Conservation (phyloP, 2,113 vertebrate species). For the Amazona vittata region DNA sequence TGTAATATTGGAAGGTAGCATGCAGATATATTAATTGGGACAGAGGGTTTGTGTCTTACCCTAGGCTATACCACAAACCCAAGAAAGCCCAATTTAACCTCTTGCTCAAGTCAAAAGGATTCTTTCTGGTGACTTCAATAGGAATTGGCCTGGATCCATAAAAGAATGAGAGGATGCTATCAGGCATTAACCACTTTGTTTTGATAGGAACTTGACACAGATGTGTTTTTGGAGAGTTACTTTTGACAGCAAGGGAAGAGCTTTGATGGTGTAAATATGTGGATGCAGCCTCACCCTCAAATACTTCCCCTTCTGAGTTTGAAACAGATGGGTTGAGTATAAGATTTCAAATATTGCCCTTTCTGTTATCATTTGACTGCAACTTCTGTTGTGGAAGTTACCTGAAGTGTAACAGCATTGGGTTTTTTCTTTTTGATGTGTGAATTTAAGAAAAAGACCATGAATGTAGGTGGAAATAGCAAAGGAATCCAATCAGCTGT, state of each 20-base stretch:
- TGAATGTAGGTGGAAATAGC: neutral
- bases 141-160: neutral
- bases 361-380: neutral
- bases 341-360: neutral
- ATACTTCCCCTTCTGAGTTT: neutral
- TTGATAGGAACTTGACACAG: neutral
- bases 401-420: neutral
- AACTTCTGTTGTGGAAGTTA: neutral
- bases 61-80: neutral
- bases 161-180: neutral
- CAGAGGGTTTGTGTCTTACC: neutral
- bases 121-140: neutral
- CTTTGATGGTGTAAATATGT: neutral
- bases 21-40: neutral
- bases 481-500: neutral
- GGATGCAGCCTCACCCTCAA: neutral
- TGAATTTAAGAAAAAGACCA: neutral
- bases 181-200: neutral
- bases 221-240: neutral
- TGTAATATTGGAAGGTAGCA: neutral
- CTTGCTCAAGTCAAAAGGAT: neutral
- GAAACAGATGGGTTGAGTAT: neutral
- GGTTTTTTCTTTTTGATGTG: neutral
- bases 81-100: neutral
- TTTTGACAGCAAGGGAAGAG: neutral